Base-by-base conservation (phyloP, 2,797 vertebrate species). In the Gorsachius magnificus region DNA sequence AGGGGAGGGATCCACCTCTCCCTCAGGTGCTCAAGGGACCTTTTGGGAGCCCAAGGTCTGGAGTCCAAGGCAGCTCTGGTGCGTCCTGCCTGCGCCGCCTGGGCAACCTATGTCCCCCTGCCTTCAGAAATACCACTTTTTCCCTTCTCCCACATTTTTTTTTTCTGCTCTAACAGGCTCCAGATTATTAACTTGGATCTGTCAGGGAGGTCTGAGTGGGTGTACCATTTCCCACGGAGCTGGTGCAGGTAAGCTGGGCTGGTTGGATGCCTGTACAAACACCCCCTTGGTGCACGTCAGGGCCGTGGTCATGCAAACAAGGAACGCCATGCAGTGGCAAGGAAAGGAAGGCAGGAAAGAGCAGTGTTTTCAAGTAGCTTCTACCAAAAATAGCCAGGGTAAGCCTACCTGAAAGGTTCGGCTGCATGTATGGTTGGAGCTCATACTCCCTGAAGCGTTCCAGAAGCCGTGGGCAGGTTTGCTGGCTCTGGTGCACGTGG, bases 261-360 rank as follows among this genome's bases (percentile, higher is more conserved):
- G 33, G 21, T 1, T 45, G 36, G 75, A 28, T 41, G 31, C 31
- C 22, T 13, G 17, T 6, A 28, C 29, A 54, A 4, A 4, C 3
- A 7, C n/a, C 33, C 7, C 3, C 1, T 6, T 3, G 12, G 6
- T 17, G 10, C 16, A 11, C 25, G 14, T 57, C 41, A 53, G 5
- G 13, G 54, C 17, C 22, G 13, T 0, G 1, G 3, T 66, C 43
- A 36, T 1, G 5, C 21, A 41, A 41, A 53, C 25, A 7, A 91
- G 83, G 43, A 11, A 10, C 18, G 26, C 5, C n/a, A 8, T 10
- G 12, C 12, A n/a, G 18, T 51, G 17, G 25, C 35, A 63, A 6
- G 26, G 22, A 45, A 80, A 63, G 13, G 4, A 6, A 83, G 12
- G 35, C 24, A 45, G 45, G 29, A 45, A 64, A 36, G 2, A 60